Evolutionary conservation across 2,888 invertebrate genomes (phyloP).

Genomic region (Spatulosminthurus flaviceps): DNA sequence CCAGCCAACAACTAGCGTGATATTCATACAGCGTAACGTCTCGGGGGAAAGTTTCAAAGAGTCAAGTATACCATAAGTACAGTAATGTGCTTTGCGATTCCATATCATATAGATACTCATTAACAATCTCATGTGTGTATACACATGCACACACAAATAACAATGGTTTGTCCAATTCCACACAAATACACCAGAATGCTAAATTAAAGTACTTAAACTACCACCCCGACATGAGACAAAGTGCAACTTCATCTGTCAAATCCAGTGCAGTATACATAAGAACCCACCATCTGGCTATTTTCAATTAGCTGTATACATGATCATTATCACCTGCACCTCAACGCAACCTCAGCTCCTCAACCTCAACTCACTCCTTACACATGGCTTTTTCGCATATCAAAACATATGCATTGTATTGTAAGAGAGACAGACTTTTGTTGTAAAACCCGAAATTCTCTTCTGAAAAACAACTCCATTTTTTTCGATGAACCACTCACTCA

Average conservation of each 20-base stretch:
- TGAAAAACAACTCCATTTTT: too few relatives aligned
- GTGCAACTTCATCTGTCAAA: not conserved
- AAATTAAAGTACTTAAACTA: not conserved
- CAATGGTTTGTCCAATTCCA: slow-evolving; percentile 18
- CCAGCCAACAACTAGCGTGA: slow-evolving; percentile 39
- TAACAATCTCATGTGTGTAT: not conserved
- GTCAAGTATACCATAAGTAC: slow-evolving; percentile 1
- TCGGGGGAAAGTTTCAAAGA: slow-evolving; percentile 40
- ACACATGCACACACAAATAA: too few relatives aligned
- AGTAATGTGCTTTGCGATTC: not conserved
- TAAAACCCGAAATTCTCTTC: too few relatives aligned
- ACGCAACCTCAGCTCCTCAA: too few relatives aligned
- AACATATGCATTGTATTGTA: too few relatives aligned
- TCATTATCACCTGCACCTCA: too few relatives aligned
- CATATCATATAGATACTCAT: slow-evolving; percentile 6
- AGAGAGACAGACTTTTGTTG: too few relatives aligned
- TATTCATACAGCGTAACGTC: slow-evolving; percentile 42
- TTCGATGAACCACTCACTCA: too few relatives aligned
- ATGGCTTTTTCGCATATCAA: too few relatives aligned
- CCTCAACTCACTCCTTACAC: too few relatives aligned
- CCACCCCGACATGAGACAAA: not conserved
- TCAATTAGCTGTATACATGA: not conserved
- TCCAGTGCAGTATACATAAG: not conserved
- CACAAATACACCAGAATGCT: not conserved
- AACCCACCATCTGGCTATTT: not conserved